These are phyloP conservation scores for Hucho hucho DNA, from an alignment of 2,113 vertebrate genomes.

Conservation along the genomic window DNA sequence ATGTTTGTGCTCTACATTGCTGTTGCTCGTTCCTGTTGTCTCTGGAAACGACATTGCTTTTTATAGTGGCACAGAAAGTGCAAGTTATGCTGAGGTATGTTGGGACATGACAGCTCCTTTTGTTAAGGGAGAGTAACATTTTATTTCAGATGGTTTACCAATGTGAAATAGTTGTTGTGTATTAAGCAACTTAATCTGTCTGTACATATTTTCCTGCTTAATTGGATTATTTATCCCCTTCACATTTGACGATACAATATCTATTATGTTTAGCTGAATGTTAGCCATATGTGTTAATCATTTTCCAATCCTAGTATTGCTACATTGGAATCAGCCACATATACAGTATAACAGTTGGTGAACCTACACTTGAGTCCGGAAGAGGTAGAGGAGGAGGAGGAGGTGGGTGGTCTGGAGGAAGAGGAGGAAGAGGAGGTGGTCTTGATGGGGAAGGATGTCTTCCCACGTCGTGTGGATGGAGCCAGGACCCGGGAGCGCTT, in stretches of 20 bases:
- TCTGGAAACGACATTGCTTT: constrained; percentile 38
- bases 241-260: no score
- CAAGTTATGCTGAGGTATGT: background rate
- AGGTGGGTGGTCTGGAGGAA: constrained; percentile 83
- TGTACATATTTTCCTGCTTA: no score
- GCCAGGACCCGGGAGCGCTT: constrained; percentile 91
- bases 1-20: constrained; percentile 40
- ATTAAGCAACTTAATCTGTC: no score
- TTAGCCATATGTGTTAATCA: no score
- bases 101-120: no score
- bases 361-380: constrained; percentile 89
- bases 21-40: constrained; percentile 31
- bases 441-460: constrained; percentile 91
- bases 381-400: constrained; percentile 75
- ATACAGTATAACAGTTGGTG: constrained; percentile 6
- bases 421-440: constrained; percentile 75
- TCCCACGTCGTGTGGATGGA: constrained; percentile 87
- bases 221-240: no score
- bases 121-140: no score
- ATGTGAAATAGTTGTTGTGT: no score
- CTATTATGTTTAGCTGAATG: no score
- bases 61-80: constrained; percentile 14
- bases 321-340: background rate
- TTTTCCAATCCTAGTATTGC: no score
- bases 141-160: no score